phyloP scores from a whole-genome alignment of 2,113 vertebrate genomes.

The Emydura subglobosa region DNA sequence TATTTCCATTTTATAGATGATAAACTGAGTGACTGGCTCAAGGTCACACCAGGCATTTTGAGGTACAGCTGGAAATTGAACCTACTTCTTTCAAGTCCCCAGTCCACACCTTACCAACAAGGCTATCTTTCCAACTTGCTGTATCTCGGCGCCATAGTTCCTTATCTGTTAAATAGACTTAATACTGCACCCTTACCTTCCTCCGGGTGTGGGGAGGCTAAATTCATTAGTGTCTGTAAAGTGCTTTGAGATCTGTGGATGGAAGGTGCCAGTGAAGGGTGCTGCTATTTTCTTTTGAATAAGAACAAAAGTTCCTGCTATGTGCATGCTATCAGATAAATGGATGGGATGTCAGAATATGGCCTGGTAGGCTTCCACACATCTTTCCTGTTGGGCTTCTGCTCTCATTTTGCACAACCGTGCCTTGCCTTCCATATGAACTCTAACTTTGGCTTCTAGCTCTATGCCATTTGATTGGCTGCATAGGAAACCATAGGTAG shows the following conservation, averaged over 20 bases:
- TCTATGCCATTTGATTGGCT: conserved; percentile 1
- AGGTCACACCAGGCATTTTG: neutral
- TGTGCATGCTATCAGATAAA: neutral
- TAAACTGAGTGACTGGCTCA: neutral
- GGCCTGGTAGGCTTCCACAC: neutral
- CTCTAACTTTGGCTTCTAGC: neutral
- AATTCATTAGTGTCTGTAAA: neutral
- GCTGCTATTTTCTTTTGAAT: rapidly evolving
- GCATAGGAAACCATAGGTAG: neutral
- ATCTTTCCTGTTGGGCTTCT: neutral
- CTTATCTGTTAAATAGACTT: neutral
- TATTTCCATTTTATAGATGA: neutral
- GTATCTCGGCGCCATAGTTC: neutral
- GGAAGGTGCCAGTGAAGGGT: rapidly evolving
- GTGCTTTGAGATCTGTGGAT: rapidly evolving
- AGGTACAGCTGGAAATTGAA: neutral
- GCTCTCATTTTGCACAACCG: neutral
- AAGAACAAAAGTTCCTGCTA: neutral
- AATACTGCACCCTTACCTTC: neutral
- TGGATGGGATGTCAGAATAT: neutral
- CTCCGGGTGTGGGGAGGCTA: neutral
- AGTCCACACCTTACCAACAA: neutral
- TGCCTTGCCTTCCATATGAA: neutral
- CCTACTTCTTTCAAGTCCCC: neutral
- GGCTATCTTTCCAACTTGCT: neutral